Evolutionary conservation across 2,888 invertebrate genomes (phyloP), one percentile per base, ranked within the genome.

Genomic region (Maniola hyperantus): DNA sequence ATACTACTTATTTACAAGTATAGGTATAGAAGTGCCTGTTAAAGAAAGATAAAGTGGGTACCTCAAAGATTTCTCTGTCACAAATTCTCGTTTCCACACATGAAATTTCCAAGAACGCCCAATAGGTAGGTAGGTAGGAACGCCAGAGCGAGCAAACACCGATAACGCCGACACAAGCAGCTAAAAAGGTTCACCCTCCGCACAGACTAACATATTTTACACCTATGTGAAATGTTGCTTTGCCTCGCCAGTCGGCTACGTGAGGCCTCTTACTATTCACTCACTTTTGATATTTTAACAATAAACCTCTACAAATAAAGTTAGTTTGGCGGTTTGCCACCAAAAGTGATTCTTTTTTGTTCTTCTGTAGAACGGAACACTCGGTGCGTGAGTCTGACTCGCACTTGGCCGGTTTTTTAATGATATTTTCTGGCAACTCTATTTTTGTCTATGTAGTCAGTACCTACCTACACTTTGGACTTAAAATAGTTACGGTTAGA

Each of bases 81-180:
- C 46, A 53, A 42, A 53, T 42, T 51, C 62, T 33, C 53, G 53
- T 42, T 62, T 62, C 53, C 53, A 62, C 42, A 53, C 53, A 53
- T 53, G 53, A 62, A 53, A 62, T 65, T 62, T 66, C 67, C 64
- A 50, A 60, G 60, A 64, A 63, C 59, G 64, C 50, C 60, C 64
- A 55, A 57, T 55, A 60, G 48, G 48, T 51, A 46, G 46, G 10
- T 34, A 55, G 39, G 39, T 54, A 26, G 26, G 1, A 26, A 55
- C 55, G 36, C 15, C 39, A 44, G 48, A 54, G 62, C 53, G 58
- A 66, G 76, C 66, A 77, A 77, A 77, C 76, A 77, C 62, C 66
- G 77, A 76, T 74, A 76, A 72, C 72, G 75, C 70, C 70, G 73
- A 75, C 75, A 76, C 73, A 74, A 74, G 71, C 51, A 18, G 48